Conservation (phyloP, 1,140 invertebrate species). For the Chionoecetes opilio region DNA sequence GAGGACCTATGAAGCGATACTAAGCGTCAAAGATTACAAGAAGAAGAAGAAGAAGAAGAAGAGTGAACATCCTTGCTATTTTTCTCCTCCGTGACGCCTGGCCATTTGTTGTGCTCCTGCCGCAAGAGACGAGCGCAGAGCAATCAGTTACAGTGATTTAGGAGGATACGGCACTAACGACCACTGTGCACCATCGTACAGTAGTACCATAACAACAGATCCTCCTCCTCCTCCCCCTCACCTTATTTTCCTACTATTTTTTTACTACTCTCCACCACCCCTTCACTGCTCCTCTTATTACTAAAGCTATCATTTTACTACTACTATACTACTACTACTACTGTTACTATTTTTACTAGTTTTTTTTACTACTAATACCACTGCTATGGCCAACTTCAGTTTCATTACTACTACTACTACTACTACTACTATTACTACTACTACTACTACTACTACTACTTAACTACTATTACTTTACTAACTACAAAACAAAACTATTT, state of each 20-base stretch:
- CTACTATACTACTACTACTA: slow-evolving; percentile 1
- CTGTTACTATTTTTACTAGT: background rate
- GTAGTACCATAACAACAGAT: background rate
- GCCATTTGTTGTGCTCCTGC: slow-evolving; percentile 1
- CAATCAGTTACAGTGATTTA: background rate
- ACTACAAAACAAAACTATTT: background rate
- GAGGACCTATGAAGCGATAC: too few relatives aligned
- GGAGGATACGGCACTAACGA: background rate
- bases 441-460: background rate
- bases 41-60: too few relatives aligned
- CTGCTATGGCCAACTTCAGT: too few relatives aligned
- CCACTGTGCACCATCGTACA: background rate
- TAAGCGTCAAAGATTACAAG: too few relatives aligned
- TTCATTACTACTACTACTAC: background rate
- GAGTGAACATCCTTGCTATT: slow-evolving; percentile 19
- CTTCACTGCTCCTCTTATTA: background rate
- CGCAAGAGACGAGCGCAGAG: background rate
- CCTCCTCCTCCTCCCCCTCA: too few relatives aligned
- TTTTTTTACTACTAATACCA: background rate
- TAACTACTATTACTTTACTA: background rate
- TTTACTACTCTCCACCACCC: background rate
- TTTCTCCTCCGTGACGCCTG: slow-evolving; percentile 10
- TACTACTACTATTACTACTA: background rate
- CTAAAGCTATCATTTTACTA: background rate
- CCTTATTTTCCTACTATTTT: too few relatives aligned